Evolutionary conservation across 2,113 vertebrate genomes (phyloP).

Genomic region (Crotophaga sulcirostris): DNA sequence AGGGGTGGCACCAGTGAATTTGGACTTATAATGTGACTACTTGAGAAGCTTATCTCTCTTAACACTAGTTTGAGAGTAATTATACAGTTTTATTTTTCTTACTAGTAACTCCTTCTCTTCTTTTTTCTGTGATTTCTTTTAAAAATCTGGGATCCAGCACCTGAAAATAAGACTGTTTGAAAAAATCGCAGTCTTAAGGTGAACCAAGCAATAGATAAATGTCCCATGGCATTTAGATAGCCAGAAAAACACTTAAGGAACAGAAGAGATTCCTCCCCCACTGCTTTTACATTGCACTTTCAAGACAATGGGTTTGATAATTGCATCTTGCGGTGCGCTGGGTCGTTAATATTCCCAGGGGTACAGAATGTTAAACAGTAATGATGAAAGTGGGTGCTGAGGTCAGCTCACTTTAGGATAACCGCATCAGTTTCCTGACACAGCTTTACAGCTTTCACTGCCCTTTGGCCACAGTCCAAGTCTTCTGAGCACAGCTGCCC

Average conservation of each 20-base stretch:
- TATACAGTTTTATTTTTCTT: neutral
- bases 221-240: neutral
- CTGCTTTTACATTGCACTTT: neutral
- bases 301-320: neutral
- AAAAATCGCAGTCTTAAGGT: neutral
- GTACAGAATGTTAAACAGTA: neutral
- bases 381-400: neutral
- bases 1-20: conserved; percentile 50
- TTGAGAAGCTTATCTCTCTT: conserved; percentile 75
- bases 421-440: neutral
- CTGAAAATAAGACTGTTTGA: neutral
- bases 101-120: neutral
- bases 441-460: neutral
- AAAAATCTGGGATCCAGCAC: neutral
- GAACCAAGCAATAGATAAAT: neutral
- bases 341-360: neutral
- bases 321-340: neutral
- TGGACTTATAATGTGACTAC: conserved; percentile 73
- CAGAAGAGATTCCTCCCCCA: neutral
- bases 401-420: neutral
- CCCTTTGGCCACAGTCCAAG: neutral
- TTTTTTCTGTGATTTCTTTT: neutral
- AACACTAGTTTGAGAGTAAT: conserved; percentile 70
- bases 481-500: neutral
- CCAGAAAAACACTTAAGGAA: neutral